Base-by-base conservation (phyloP, 1,140 invertebrate species). In the Protaetia brevitarsis region DNA sequence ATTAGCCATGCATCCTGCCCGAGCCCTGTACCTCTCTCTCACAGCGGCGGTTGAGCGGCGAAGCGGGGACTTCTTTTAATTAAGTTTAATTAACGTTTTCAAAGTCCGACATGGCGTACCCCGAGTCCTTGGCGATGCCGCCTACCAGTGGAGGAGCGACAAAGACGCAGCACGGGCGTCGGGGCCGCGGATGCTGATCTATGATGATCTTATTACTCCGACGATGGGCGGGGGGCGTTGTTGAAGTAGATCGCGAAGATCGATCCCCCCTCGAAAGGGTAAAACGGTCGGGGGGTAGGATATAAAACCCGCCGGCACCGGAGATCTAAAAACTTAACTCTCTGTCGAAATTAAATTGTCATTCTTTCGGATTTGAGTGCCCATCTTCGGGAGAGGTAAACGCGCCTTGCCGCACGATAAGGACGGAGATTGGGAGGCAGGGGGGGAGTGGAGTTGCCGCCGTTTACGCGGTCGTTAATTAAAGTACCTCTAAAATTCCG, bases 11-110 rank as follows among this genome's bases (percentile, higher is more conserved):
- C 72, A 74, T 72, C 73, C 72, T 68, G 68, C n/a, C n/a, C n/a
- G n/a, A n/a, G n/a, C n/a, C n/a, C n/a, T n/a, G 67, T 71, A 73
- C 72, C 69, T 74, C 74, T 72, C 68, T n/a, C n/a, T n/a, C n/a
- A n/a, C 34, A 63, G 68, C 65, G 60, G 68, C 69, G 65, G 71
- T 66, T n/a, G n/a, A n/a, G n/a, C 59, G 58, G 66, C 69, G 63
- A 66, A 59, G 66, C 45, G 61, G 36, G 64, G 68, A 76, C 66
- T 76, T 76, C 75, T 76, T 76, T 76, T 76, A 76, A 76, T 76
- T 76, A 76, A 75, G 69, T 76, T 76, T 76, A 76, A 76, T 76
- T 76, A 76, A 73, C 72, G 73, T 74, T 74, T 71, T 72, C 73
- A 72, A 74, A 74, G 74, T 74, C 73, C 73, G 68, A 73, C 68